Evolutionary conservation across 2,113 vertebrate species (phyloP), one percentile per base, ranked within the genome.

Genomic region (Sorex araneus): DNA sequence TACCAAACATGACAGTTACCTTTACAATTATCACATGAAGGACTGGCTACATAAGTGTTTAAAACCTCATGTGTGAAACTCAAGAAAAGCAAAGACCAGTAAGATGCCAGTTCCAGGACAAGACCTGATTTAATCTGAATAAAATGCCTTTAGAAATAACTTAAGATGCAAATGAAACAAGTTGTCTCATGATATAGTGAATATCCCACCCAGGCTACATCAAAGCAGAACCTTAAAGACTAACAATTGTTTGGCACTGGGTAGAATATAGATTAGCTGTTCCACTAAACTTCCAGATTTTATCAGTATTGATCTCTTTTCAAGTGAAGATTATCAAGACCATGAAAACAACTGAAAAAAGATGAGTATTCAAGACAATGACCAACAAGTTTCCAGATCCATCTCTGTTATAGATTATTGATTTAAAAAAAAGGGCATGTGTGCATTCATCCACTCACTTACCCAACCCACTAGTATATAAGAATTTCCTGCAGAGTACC

Each of bases 51-150:
- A 4, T 30, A 70, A 63, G 30, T 89, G 27, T 73, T 81, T 85
- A 88, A 84, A 80, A 50, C 2, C 54, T 47, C 28, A 34, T 54
- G 60, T 73, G 18, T 69, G 3, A 10, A 27, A 27, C 21, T 76
- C 76, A 76, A 92, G 71, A 93, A 84, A 84, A 73, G 34, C 7
- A 36, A 71, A 75, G 75, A 71, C 83, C 94, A 80, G 16, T 6
- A 23, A 50, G 25, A 64, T 45, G 50, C 66, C 40, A 85, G 3
- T 40, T 45, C 0, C 47, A 81, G 63, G 25, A 89, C 25, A 3
- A 69, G 7, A 84, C 47, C 6, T 79, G 40, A 75, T 76, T 93
- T 69, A 50, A 50, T 85, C n/a, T 67, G 34, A 34, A 63, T 12
- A 94, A 75, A 84, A 94, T 74, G 8, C 54, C 73, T 50, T 79